These are phyloP conservation scores for Alca torda DNA, from an alignment of 2,797 vertebrate genomes.

Conservation along the genomic window DNA sequence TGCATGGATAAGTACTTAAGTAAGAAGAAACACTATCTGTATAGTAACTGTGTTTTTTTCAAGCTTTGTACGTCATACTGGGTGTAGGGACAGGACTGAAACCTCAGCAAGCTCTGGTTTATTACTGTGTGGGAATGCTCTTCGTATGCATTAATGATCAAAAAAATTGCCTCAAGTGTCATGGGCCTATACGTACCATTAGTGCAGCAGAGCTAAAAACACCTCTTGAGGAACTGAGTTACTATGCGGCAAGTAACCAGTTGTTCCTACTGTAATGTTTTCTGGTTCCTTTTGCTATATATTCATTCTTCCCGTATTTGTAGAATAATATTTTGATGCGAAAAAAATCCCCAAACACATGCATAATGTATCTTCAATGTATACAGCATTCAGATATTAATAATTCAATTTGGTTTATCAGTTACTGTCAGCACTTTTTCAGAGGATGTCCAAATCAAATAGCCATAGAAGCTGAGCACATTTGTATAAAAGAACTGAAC, in stretches of 20 bases:
- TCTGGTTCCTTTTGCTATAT: background rate
- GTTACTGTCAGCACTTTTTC: background rate
- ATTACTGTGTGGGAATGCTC: background rate
- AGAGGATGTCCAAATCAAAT: background rate
- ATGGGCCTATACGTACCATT: background rate
- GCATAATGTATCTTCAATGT: background rate
- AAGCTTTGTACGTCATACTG: background rate
- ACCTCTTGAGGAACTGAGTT: background rate
- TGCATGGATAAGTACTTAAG: background rate
- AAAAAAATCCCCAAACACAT: background rate
- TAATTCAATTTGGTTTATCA: background rate
- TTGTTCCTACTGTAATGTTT: background rate
- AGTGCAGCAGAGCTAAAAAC: background rate
- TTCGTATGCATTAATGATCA: background rate
- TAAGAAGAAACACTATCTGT: background rate
- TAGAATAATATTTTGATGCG: background rate
- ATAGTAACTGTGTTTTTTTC: background rate
- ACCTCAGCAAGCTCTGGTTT: background rate
- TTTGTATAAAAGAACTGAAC: background rate
- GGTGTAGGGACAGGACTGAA: background rate
- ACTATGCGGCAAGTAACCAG: background rate
- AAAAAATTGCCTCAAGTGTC: background rate
- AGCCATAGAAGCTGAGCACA: background rate
- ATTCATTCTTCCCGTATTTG: background rate
- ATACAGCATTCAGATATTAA: background rate